Evolutionary conservation across 2,888 invertebrate species (phyloP), one percentile per base, ranked within the genome.

Genomic region (Itoplectis maculator): DNA sequence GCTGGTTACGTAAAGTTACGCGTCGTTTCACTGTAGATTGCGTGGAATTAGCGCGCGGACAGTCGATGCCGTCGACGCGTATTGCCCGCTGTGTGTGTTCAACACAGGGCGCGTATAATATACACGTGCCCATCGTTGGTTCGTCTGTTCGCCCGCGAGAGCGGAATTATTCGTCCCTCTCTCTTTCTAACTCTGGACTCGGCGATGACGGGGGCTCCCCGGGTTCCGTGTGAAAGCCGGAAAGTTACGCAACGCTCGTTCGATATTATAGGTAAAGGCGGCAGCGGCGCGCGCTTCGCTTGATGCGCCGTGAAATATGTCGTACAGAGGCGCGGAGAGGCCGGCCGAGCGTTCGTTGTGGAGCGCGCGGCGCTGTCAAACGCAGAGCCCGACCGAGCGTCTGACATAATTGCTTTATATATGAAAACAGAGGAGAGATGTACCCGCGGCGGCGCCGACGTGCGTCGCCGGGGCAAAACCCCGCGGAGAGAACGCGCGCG

Each of bases 371-470:
- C 86, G 87, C 90, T 91, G 92, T 92, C 92, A 92, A 87, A 80
- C 76, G 86, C 92, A 92, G 89, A 54, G 86, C 73, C 54, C 45
- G 75, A 3, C 29, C 79, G 77, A 56, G 78, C 80, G 80, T 85
- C 89, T 90, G 90, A 91, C 88, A 87, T 91, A 90, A 92, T 90
- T 85, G 88, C 84, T 89, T 91, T 92, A 89, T 90, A 89, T 90
- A 89, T 89, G 88, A 91, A 87, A 88, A 77, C 79, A 69, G 79
- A 42, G 49, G 61, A 63, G 88, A 87, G 59, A 51, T 45, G 49
- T 56, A 15, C 35, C 18, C 29, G 65, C 20, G 63, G n/a, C n/a
- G n/a, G n/a, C n/a, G n/a, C n/a, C n/a, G 9, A 66, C 18, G 15
- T 23, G 45, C 18, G 13, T n/a, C n/a, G n/a, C n/a, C 18, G 56